phyloP scores from a whole-genome alignment of 2,797 vertebrate genomes.

The Hemibagrus guttatus region DNA sequence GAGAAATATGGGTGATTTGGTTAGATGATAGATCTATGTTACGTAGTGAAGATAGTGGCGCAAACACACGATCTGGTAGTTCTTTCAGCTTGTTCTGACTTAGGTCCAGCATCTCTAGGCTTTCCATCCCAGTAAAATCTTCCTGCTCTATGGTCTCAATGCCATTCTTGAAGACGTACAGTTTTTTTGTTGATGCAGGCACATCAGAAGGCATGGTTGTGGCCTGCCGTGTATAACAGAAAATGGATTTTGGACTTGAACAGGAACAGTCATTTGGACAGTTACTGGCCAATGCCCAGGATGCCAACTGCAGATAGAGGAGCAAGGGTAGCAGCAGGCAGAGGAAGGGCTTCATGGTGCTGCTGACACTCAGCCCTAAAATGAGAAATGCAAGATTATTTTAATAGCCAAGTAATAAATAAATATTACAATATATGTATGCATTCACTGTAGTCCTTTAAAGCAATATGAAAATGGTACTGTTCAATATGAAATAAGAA shows the following conservation, averaged over 20 bases:
- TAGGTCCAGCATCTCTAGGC: constrained; percentile 86
- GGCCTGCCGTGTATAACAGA: constrained; percentile 82
- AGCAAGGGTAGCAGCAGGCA: constrained; percentile 66
- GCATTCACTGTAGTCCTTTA: constrained; percentile 16
- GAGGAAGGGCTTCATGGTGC: constrained; percentile 72
- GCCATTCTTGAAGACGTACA: constrained; percentile 89
- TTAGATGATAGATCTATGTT: constrained; percentile 94
- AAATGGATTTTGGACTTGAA: constrained; percentile 74
- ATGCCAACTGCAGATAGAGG: constrained; percentile 67
- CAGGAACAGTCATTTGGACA: constrained; percentile 87
- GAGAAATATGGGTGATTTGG: constrained; percentile 83
- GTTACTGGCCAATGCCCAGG: constrained; percentile 55
- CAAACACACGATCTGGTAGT: constrained; percentile 84
- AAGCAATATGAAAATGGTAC: constrained; percentile 6
- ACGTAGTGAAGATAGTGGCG: constrained; percentile 80
- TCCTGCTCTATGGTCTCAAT: constrained; percentile 78
- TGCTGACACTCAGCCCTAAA: constrained; percentile 63
- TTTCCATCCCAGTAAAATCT: constrained; percentile 79
- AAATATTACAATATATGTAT: neutral
- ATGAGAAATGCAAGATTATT: constrained; percentile 55
- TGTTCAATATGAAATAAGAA: neutral
- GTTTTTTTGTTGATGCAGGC: constrained; percentile 70
- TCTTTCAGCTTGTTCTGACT: constrained; percentile 88
- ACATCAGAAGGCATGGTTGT: constrained; percentile 78
- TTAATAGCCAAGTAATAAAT: constrained; percentile 5